phyloP scores from a whole-genome alignment of 2,888 invertebrate species.

The Lasioglossum morio region DNA sequence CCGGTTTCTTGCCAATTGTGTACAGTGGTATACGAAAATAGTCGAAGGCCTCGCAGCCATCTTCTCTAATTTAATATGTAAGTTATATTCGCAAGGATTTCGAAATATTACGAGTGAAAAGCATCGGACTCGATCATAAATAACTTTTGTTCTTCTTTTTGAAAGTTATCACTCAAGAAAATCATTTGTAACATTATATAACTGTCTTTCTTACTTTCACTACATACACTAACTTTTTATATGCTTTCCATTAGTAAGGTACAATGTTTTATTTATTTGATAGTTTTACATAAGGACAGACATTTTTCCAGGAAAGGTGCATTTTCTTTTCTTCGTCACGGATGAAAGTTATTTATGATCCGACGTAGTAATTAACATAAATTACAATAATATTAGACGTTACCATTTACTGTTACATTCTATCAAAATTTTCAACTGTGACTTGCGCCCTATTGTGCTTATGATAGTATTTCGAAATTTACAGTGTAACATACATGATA shows the following conservation, averaged over 20 bases:
- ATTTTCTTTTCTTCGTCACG: background rate
- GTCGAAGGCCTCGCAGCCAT: background rate
- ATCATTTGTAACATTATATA: background rate
- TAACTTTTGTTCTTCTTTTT: background rate
- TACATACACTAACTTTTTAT: background rate
- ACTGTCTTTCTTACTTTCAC: background rate
- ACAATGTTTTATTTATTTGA: background rate
- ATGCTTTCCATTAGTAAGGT: background rate
- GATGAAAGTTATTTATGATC: constrained; percentile 1
- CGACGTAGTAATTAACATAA: background rate
- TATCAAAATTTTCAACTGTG: background rate
- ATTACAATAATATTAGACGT: background rate
- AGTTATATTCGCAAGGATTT: constrained; percentile 2
- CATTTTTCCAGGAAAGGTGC: background rate
- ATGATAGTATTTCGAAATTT: constrained; percentile 7
- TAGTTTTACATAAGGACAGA: background rate
- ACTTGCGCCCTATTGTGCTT: background rate
- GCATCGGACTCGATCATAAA: background rate
- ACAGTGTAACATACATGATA: constrained; percentile 9
- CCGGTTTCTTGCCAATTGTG: constrained; percentile 6
- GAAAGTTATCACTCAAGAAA: background rate
- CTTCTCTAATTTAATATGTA: constrained; percentile 10
- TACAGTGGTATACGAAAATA: constrained; percentile 6
- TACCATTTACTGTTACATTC: background rate
- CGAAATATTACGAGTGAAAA: constrained; percentile 10